phyloP scores from a whole-genome alignment of 2,113 vertebrate genomes.

The Grus americana region DNA sequence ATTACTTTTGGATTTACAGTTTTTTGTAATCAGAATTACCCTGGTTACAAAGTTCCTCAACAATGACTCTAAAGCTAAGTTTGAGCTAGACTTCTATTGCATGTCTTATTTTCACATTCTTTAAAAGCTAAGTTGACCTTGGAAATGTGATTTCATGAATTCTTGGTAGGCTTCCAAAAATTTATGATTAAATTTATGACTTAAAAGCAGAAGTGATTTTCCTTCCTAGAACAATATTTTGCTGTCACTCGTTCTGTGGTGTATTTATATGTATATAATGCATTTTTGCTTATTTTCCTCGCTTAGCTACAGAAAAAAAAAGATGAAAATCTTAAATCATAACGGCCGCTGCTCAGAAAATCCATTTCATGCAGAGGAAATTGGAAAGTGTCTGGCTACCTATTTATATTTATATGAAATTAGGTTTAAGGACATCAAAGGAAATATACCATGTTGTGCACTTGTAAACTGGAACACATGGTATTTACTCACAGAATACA shows the following conservation, averaged over 20 bases:
- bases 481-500: background rate
- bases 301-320: slow-evolving; percentile 21
- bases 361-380: slow-evolving; percentile 52
- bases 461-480: slow-evolving; percentile 3
- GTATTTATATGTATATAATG: slow-evolving; percentile 40
- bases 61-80: background rate
- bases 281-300: slow-evolving; percentile 39
- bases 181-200: slow-evolving; percentile 51
- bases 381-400: slow-evolving; percentile 30
- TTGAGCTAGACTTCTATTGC: background rate
- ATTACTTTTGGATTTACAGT: slow-evolving; percentile 2
- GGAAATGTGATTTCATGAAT: slow-evolving; percentile 45
- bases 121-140: slow-evolving; percentile 46
- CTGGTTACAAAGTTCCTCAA: background rate
- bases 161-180: slow-evolving; percentile 46
- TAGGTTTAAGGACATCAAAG: slow-evolving; percentile 42
- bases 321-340: slow-evolving; percentile 41
- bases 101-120: slow-evolving; percentile 8
- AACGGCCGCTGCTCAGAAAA: background rate
- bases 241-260: slow-evolving; percentile 13
- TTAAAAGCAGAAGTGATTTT: slow-evolving; percentile 54
- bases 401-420: slow-evolving; percentile 58
- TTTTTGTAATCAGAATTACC: slow-evolving; percentile 24
- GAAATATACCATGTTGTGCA: background rate
- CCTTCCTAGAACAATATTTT: slow-evolving; percentile 52